Evolutionary conservation across 2,888 invertebrate species (phyloP).

Genomic region (Ichneumoninae sp.): DNA sequence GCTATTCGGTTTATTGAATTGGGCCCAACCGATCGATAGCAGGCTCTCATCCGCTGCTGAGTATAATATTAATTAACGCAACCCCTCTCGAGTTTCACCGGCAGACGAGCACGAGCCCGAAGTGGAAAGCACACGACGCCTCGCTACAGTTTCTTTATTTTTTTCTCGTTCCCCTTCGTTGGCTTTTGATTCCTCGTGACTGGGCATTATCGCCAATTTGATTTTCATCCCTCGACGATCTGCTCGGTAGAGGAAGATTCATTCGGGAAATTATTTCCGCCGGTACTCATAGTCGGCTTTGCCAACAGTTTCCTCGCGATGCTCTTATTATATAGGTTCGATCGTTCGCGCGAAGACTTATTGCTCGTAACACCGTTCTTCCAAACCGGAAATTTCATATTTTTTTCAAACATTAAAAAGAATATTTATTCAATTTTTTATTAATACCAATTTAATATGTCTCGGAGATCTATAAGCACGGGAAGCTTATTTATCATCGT

Average conservation of each 20-base stretch:
- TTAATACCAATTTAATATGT: not conserved
- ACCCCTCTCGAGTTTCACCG: not conserved
- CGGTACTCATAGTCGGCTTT: not conserved
- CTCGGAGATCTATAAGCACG: not conserved
- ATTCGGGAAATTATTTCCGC: constrained; percentile 33
- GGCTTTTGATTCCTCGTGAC: constrained; percentile 16
- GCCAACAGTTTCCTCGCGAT: not conserved
- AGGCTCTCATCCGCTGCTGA: constrained; percentile 38
- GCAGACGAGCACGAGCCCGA: constrained; percentile 4
- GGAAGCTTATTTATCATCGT: not conserved
- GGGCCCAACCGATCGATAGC: constrained; percentile 38
- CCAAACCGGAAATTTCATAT: not conserved
- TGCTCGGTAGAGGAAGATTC: constrained; percentile 11
- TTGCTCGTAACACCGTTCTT: not conserved
- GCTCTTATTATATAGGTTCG: not conserved
- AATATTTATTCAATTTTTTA: not conserved
- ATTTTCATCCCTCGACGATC: constrained; percentile 14
- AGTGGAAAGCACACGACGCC: constrained; percentile 25
- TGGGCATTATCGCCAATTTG: constrained; percentile 38
- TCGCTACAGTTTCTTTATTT: constrained; percentile 3
- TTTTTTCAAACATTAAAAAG: not conserved
- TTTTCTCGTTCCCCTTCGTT: constrained; percentile 23
- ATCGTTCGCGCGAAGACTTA: not conserved
- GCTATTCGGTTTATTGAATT: constrained; percentile 44
- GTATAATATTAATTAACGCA: constrained; percentile 61